Evolutionary conservation across 2,888 invertebrate genomes (phyloP), one percentile per base, ranked within the genome.

Genomic region (Drosophila eohydei): DNA sequence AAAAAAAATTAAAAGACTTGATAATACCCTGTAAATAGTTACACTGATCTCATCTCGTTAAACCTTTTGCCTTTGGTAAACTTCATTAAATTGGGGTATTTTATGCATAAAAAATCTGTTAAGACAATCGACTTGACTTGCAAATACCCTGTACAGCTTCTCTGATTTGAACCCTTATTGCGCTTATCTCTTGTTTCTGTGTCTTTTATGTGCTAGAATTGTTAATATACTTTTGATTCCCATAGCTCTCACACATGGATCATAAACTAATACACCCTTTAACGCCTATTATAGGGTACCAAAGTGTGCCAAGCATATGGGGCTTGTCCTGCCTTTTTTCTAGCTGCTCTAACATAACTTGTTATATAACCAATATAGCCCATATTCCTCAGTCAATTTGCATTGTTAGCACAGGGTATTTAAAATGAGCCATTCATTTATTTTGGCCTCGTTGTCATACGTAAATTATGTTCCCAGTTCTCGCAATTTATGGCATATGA

Each of bases 401-500:
- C 38, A 28, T 11, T 16, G 28, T 0, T 16, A n/a, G 7, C 30
- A 30, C 54, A 55, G 54, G 54, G 54, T 55, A 55, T 55, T 16
- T 16, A 55, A 88, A 83, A 85, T 83, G 83, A 80, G 74, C 52
- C 59, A 65, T 64, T 62, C 89, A 83, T 83, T 88, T 88, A 83
- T 88, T 86, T 86, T 80, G 75, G 72, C 72, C 60, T 55, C 71
- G 71, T 69, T 86, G 86, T 86, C 89, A 83, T 70, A 86, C 78
- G 88, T 83, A 83, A 83, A 83, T 83, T 80, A 83, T 78, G 82
- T 75, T 72, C 54, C 30, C 54, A 57, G 63, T 51, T 66, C 63
- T 36, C 36, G 61, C 88, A 75, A 87, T 87, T 82, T 87, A 82
- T 82, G 63, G 84, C 88, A 82, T 81, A 72, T 83, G 84, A 69